A percentile compares a stretch with the other conserved stretches of the same genome.
phyloP scores from a whole-genome alignment of 2,797 vertebrate genomes.

The Melanotaenia nigrans region DNA sequence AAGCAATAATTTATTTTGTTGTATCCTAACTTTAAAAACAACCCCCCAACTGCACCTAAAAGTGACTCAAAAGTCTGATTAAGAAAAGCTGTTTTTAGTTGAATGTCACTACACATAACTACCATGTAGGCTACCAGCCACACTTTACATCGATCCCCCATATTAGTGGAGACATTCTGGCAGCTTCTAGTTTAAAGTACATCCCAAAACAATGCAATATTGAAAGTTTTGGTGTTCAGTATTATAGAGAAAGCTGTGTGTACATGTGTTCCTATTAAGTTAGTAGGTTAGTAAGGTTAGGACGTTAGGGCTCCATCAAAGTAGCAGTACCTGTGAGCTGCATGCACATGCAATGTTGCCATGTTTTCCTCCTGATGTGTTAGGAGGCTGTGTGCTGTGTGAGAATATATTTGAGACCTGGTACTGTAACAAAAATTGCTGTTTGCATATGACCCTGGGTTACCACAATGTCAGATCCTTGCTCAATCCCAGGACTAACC shows the following conservation, averaged over 20 bases:
- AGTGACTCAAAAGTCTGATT: slow-evolving; percentile 7
- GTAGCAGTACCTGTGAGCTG: too few relatives aligned
- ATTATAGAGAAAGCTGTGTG: too few relatives aligned
- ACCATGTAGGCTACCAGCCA: neutral
- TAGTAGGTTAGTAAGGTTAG: neutral
- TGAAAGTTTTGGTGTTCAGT: too few relatives aligned
- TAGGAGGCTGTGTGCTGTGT: neutral
- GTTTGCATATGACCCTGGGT: neutral
- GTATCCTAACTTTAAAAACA: slow-evolving; percentile 21
- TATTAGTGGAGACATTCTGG: neutral
- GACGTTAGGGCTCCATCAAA: too few relatives aligned
- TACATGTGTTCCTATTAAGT: neutral
- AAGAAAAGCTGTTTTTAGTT: slow-evolving; percentile 12
- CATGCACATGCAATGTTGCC: neutral
- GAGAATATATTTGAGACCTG: neutral
- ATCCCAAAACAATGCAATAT: neutral
- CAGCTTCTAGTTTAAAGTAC: neutral
- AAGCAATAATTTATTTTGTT: slow-evolving; percentile 3
- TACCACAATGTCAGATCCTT: neutral
- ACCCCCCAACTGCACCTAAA: slow-evolving; percentile 7
- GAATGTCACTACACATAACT: slow-evolving; percentile 7
- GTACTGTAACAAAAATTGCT: neutral
- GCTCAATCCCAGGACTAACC: too few relatives aligned
- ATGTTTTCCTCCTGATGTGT: neutral
- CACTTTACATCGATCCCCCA: neutral